Evolutionary conservation across 2,797 vertebrate genomes (phyloP), one percentile per base, ranked within the genome.

Genomic region (Scarus forsteni): DNA sequence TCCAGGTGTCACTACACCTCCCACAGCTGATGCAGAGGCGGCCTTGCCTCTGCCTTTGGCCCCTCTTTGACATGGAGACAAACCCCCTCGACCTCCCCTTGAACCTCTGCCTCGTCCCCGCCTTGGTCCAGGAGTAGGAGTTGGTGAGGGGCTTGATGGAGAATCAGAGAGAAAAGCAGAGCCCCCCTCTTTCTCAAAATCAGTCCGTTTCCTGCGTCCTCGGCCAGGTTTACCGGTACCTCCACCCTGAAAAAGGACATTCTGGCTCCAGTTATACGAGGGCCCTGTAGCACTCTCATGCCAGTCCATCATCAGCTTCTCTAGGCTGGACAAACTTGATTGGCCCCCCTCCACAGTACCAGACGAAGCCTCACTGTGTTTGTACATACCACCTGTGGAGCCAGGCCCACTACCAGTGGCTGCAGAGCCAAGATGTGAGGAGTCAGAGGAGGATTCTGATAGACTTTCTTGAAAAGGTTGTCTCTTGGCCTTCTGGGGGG

Each of bases 221-320:
- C 98, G 95, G 2, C 96, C 96, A 0, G 96, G 96, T 89, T 99
- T 99, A n/a, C 94, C 93, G 72, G 94, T 96, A 3, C 95, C 95
- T 43, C 94, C 96, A 0, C 97, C 96, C 90, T 99, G 98, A 89
- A 99, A 99, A 70, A 99, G 96, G 73, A 99, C 97, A 0, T 96
- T 98, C 93, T 99, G 98, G 93, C 98, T 99, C 98, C 98, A 99
- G 94, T 98, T 99, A 85, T 99, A 99, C 48, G 96, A 97, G 0
- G 98, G 96, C 15, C 96, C 97, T 0, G 97, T 95, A 1, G 97
- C 97, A 0, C 97, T 97, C 90, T 99, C 98, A 0, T 99, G 97
- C 98, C 98, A 99, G 83, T 99, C 98, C 95, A 99, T 97, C 98
- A 99, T 99, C 82, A 99, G 84, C 80, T 99, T 99, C 92, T 99